Evolutionary conservation across 2,113 vertebrate genomes (phyloP).

Genomic region (Epinephelus moara): DNA sequence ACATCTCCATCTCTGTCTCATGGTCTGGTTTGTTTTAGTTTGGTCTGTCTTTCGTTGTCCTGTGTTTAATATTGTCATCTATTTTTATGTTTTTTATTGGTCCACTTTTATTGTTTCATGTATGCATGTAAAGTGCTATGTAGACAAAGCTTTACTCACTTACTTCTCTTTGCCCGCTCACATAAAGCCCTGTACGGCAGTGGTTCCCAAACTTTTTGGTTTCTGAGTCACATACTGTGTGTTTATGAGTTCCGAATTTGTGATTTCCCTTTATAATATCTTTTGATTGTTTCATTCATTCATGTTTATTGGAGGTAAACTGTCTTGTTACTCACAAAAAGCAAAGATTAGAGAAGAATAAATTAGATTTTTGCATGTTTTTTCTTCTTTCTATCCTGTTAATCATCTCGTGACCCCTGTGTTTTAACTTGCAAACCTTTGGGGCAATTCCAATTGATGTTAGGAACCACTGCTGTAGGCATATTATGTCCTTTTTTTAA

Average conservation of each 20-base stretch:
- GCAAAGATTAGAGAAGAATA: not conserved
- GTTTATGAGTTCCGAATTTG: not conserved
- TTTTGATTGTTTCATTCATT: not conserved
- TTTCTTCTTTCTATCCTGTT: not conserved
- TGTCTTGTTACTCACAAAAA: not conserved
- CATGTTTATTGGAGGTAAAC: not conserved
- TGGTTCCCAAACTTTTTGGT: not conserved
- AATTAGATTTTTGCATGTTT: no score
- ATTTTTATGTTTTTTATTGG: no score
- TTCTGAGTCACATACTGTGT: not conserved
- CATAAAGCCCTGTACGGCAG: not conserved
- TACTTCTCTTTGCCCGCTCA: not conserved
- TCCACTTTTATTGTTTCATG: no score
- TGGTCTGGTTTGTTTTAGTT: no score
- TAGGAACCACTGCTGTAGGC: not conserved
- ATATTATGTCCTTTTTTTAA: not conserved
- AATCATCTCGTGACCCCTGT: not conserved
- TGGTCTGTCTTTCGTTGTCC: no score
- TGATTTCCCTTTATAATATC: not conserved
- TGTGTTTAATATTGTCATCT: no score
- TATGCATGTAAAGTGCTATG: no score
- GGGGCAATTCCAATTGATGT: no score
- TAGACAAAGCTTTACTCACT: no score
- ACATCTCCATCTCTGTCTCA: no score
- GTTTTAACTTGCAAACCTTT: not conserved